Evolutionary conservation across 1,140 invertebrate species (phyloP).

Genomic region (Drosophila sucinea): DNA sequence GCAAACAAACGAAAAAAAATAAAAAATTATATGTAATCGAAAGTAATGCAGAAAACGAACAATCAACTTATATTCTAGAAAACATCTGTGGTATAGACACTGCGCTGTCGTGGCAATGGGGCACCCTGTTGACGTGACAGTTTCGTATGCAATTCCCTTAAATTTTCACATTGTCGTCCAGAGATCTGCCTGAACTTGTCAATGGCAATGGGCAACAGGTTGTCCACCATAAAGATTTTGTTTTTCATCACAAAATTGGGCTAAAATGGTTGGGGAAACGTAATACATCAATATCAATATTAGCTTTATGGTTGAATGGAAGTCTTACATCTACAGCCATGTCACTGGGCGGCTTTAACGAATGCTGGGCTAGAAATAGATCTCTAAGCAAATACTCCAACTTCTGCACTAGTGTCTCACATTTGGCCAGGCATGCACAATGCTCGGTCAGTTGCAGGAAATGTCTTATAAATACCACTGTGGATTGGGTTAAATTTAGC

Average conservation of each 20-base stretch:
- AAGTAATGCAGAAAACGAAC: slow-evolving; percentile 33
- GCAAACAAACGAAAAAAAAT: slow-evolving; percentile 76
- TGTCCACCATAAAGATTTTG: slow-evolving; percentile 77
- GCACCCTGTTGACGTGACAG: slow-evolving; percentile 67
- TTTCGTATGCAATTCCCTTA: slow-evolving; percentile 64
- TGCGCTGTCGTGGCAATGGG: slow-evolving; percentile 78
- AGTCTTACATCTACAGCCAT: slow-evolving; percentile 77
- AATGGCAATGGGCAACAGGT: slow-evolving; percentile 75
- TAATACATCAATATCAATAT: neutral
- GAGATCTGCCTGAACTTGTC: slow-evolving; percentile 72
- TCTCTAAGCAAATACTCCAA: slow-evolving; percentile 70
- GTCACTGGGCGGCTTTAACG: slow-evolving; percentile 67
- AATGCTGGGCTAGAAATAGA: slow-evolving; percentile 73
- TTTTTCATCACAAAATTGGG: slow-evolving; percentile 82
- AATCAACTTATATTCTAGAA: slow-evolving; percentile 51
- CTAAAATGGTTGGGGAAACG: slow-evolving; percentile 34
- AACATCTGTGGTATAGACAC: slow-evolving; percentile 80
- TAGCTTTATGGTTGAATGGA: neutral
- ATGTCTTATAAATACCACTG: slow-evolving; percentile 75
- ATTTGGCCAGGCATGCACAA: slow-evolving; percentile 75
- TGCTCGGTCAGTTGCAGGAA: slow-evolving; percentile 75
- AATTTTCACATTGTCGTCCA: slow-evolving; percentile 60
- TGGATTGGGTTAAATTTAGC: slow-evolving; percentile 81
- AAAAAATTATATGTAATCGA: slow-evolving; percentile 82
- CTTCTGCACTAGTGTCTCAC: slow-evolving; percentile 67